phyloP scores from a whole-genome alignment of 2,888 invertebrate species.

The Pomacea canaliculata region DNA sequence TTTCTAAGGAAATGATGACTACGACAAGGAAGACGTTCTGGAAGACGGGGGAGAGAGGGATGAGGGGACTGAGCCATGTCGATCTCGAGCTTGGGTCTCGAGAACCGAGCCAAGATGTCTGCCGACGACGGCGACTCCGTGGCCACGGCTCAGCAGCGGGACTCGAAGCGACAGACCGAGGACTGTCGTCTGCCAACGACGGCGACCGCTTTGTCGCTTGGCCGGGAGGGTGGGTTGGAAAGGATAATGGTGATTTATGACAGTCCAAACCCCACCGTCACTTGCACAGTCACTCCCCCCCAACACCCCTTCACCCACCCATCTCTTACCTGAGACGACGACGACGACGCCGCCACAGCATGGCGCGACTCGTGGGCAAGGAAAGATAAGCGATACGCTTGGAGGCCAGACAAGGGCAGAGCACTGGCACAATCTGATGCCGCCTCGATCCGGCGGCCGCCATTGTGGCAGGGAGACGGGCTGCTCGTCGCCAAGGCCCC shows the following conservation, averaged over 20 bases:
- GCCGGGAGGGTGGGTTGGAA: no score
- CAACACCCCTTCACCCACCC: no score
- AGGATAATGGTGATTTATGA: conserved; percentile 4
- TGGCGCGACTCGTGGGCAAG: conserved; percentile 3
- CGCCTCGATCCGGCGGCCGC: background rate
- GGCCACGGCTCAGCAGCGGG: no score
- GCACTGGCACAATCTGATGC: conserved; percentile 5
- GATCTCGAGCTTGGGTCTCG: no score
- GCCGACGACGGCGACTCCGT: no score
- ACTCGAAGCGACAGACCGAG: no score
- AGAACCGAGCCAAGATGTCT: no score
- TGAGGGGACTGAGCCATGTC: no score
- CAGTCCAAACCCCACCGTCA: background rate
- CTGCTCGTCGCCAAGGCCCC: background rate
- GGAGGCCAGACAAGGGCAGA: background rate
- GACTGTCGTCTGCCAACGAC: background rate
- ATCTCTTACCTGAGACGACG: background rate
- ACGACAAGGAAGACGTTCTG: no score
- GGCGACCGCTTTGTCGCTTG: background rate
- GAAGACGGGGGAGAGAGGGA: no score
- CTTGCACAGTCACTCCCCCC: no score
- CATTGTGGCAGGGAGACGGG: background rate
- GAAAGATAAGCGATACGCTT: conserved; percentile 1
- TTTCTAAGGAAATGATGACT: no score
- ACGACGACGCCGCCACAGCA: background rate